Conservation (phyloP, 2,113 vertebrate species). For the Myrmophylax atrothorax region DNA sequence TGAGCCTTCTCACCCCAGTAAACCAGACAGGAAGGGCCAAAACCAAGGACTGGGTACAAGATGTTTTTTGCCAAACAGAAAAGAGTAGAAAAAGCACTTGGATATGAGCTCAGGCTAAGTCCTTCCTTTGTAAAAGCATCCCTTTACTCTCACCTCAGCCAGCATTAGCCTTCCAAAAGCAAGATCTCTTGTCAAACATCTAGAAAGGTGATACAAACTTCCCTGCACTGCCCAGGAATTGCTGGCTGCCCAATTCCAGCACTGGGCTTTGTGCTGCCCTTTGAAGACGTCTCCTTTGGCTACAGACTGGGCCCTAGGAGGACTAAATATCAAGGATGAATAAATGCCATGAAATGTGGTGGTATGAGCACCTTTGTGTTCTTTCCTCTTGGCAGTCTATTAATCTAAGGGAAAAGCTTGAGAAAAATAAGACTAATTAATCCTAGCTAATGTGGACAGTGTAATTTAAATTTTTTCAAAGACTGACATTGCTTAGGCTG, state of each 20-base stretch:
- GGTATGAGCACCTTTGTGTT: not conserved
- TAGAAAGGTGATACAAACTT: not conserved
- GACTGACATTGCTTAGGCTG: not conserved
- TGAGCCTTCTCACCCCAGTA: not conserved
- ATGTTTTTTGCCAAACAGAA: not conserved
- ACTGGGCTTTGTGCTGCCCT: not conserved
- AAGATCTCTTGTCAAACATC: not conserved
- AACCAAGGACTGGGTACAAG: not conserved
- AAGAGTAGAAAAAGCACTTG: not conserved
- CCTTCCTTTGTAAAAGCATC: not conserved
- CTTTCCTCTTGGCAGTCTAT: not conserved
- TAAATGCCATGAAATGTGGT: not conserved
- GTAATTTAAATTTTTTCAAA: not conserved
- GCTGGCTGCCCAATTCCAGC: not conserved
- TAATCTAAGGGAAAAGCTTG: not conserved
- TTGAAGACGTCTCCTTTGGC: not conserved
- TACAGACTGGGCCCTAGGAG: not conserved
- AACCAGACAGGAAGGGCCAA: not conserved
- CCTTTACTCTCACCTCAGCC: not conserved
- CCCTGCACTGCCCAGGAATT: not conserved
- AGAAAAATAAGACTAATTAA: not conserved
- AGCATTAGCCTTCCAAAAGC: not conserved
- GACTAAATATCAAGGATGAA: not conserved
- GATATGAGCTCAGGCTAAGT: not conserved
- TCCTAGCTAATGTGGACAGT: not conserved